Conservation (phyloP, 2,888 invertebrate genomes). For the Rhodophaea formosa region DNA sequence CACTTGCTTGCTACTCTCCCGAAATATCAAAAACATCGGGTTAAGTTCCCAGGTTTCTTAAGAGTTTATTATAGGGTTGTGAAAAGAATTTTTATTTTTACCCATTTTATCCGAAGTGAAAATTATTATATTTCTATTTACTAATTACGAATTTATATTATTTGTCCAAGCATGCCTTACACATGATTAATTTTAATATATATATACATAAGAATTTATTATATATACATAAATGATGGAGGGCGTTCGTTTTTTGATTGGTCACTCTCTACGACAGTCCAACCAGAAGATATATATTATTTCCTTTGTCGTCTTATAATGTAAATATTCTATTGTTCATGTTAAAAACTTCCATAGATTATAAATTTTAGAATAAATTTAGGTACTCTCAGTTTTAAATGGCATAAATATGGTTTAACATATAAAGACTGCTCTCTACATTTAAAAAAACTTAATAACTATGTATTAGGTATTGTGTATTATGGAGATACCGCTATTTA, state of each 20-base stretch:
- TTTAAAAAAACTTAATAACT: background rate
- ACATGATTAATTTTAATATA: background rate
- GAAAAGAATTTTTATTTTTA: conserved; percentile 26
- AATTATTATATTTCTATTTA: background rate
- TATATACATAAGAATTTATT: background rate
- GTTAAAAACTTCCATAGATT: no score
- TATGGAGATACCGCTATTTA: no score
- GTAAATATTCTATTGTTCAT: no score
- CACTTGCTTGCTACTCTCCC: background rate
- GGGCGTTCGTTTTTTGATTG: no score
- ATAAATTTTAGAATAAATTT: no score
- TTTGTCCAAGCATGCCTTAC: background rate
- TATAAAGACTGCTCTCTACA: conserved; percentile 8
- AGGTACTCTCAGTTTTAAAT: no score
- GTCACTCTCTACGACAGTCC: no score
- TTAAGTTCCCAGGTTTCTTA: conserved; percentile 21
- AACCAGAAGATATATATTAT: no score
- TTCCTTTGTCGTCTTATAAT: no score
- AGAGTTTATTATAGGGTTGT: conserved; percentile 46
- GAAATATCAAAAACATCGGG: background rate
- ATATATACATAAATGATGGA: no score
- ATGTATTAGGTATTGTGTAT: background rate
- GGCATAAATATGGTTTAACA: background rate
- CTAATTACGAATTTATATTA: conserved; percentile 6
- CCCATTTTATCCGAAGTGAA: conserved; percentile 11